phyloP scores from a whole-genome alignment of 2,888 invertebrate genomes.

The Aphodius granarius region DNA sequence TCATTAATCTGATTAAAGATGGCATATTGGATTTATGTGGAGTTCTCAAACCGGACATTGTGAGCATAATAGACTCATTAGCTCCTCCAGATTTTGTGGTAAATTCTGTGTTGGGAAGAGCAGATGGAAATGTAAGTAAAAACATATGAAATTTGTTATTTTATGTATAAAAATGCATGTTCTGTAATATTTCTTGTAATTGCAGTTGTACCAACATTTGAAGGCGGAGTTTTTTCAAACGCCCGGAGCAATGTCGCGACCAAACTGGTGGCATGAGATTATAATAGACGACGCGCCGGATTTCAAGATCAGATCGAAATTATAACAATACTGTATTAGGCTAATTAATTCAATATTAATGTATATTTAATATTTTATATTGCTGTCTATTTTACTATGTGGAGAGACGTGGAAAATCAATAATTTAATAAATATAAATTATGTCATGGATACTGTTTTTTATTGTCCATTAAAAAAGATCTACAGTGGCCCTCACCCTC shows the following conservation, averaged over 20 bases:
- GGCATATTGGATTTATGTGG: constrained; percentile 70
- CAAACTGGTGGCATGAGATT: constrained; percentile 73
- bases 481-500: too few relatives aligned
- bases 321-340: constrained; percentile 31
- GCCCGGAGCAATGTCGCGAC: constrained; percentile 69
- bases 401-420: constrained; percentile 13
- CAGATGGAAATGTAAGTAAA: constrained; percentile 75
- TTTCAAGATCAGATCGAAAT: constrained; percentile 40
- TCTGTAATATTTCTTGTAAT: constrained; percentile 27
- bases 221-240: constrained; percentile 72
- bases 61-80: constrained; percentile 80
- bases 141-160: background rate
- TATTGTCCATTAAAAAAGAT: too few relatives aligned
- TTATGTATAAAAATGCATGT: too few relatives aligned
- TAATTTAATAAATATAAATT: background rate
- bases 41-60: constrained; percentile 72
- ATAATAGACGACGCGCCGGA: constrained; percentile 47
- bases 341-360: constrained; percentile 17
- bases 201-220: constrained; percentile 73
- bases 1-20: constrained; percentile 65
- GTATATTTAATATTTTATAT: constrained; percentile 25
- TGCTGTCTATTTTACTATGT: constrained; percentile 28
- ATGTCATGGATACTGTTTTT: background rate
- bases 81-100: constrained; percentile 89
- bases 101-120: constrained; percentile 81